Conservation (phyloP, 2,888 invertebrate species). For the Harpalus rubripes region DNA sequence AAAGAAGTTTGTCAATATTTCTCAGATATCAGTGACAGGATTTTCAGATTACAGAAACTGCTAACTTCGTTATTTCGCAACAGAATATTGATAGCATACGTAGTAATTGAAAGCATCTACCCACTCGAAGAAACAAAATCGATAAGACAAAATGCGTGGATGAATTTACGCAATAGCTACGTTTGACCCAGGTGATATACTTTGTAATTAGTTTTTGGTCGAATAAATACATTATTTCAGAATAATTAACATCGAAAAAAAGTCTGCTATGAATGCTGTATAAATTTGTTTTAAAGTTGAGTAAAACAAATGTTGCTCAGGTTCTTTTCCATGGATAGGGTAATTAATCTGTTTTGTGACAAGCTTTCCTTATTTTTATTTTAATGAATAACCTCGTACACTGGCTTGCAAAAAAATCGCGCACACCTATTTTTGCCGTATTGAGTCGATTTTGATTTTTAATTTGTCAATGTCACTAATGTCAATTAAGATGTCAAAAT, state of each 20-base stretch:
- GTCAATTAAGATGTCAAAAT: no score
- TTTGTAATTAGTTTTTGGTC: conserved; percentile 22
- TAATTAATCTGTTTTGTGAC: no score
- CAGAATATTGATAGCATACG: conserved; percentile 22
- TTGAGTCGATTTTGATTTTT: no score
- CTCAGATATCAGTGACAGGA: conserved; percentile 17
- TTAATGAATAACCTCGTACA: no score
- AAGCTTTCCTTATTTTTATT: no score
- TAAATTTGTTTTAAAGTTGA: not conserved
- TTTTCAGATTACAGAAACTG: conserved; percentile 25
- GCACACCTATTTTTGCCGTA: no score
- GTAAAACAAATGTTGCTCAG: not conserved
- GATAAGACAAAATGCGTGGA: conserved; percentile 22
- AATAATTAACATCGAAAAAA: not conserved
- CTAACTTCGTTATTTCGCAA: conserved; percentile 27
- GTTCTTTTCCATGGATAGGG: no score
- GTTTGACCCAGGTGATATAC: not conserved
- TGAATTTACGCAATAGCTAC: conserved; percentile 27
- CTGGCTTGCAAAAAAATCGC: no score
- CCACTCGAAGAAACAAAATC: not conserved
- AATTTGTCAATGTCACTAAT: no score
- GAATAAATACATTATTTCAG: not conserved
- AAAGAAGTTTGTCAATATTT: conserved; percentile 8
- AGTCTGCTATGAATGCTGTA: not conserved
- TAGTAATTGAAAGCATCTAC: conserved; percentile 35